phyloP scores from a whole-genome alignment of 2,797 vertebrate genomes.

The Neosalanx taihuensis region DNA sequence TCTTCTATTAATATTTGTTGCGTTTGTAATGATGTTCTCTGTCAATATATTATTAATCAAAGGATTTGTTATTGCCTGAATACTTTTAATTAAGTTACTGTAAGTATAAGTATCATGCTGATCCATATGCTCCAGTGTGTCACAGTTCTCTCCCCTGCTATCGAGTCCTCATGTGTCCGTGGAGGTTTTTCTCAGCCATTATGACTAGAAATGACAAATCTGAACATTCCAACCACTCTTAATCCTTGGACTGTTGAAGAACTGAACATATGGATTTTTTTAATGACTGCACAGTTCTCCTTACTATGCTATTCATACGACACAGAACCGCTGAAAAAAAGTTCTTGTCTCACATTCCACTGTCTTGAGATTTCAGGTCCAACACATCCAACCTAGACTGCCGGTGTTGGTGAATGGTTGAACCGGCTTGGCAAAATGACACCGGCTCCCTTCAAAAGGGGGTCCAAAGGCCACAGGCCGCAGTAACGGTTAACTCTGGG shows the following conservation, averaged over 20 bases:
- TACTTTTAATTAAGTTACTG: too few species aligned
- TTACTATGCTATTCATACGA: background rate
- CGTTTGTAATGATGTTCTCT: background rate
- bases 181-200: constrained; percentile 12
- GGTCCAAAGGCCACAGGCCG: constrained; percentile 42
- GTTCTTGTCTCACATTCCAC: background rate
- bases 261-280: background rate
- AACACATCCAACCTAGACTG: background rate
- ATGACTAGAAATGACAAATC: constrained; percentile 19
- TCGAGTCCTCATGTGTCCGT: constrained; percentile 9
- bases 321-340: background rate
- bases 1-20: background rate
- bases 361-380: background rate
- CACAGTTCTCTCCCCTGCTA: background rate
- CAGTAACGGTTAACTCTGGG: constrained; percentile 49
- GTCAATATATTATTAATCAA: too few species aligned
- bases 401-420: constrained; percentile 24
- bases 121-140: too few species aligned
- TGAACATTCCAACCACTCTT: constrained; percentile 23
- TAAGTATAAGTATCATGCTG: too few species aligned
- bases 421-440: constrained; percentile 31
- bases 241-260: background rate
- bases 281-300: background rate
- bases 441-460: constrained; percentile 32
- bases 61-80: too few species aligned